Conservation (phyloP, 2,797 vertebrate species). For the Tympanoctomys barrerae region DNA sequence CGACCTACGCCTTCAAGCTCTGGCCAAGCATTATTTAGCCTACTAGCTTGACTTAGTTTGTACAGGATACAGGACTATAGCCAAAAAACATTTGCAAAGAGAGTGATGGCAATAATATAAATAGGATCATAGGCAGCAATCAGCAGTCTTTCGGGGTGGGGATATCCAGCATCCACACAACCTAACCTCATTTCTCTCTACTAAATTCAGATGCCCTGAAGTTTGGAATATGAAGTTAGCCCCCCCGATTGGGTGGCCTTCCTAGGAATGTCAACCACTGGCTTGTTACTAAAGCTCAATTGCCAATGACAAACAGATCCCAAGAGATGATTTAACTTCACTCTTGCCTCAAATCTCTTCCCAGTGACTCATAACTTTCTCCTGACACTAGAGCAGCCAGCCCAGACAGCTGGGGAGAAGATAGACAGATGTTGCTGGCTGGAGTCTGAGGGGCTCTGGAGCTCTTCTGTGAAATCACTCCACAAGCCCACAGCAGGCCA, state of each 20-base stretch:
- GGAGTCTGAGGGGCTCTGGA: background rate
- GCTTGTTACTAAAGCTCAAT: constrained; percentile 49
- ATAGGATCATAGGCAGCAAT: no score
- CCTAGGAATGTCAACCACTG: constrained; percentile 54
- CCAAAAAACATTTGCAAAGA: background rate
- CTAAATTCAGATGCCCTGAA: background rate
- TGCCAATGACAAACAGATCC: constrained; percentile 73
- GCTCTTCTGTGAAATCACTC: background rate
- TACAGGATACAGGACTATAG: background rate
- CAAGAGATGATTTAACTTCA: constrained; percentile 71
- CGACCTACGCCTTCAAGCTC: background rate
- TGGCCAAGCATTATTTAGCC: background rate
- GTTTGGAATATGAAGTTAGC: background rate
- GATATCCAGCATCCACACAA: background rate
- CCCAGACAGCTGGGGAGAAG: constrained; percentile 75
- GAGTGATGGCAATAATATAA: background rate
- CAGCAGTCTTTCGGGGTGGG: background rate
- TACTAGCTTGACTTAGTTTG: background rate
- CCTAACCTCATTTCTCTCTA: background rate
- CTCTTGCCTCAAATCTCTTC: constrained; percentile 70
- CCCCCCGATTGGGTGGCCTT: constrained; percentile 65
- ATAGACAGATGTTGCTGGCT: constrained; percentile 74
- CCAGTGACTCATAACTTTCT: constrained; percentile 78
- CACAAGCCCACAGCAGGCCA: background rate
- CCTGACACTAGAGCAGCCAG: constrained; percentile 71